A percentile compares a stretch with the other conserved stretches of the same genome.
Conservation (phyloP, 2,888 invertebrate species). For the Napeogenes inachia region DNA sequence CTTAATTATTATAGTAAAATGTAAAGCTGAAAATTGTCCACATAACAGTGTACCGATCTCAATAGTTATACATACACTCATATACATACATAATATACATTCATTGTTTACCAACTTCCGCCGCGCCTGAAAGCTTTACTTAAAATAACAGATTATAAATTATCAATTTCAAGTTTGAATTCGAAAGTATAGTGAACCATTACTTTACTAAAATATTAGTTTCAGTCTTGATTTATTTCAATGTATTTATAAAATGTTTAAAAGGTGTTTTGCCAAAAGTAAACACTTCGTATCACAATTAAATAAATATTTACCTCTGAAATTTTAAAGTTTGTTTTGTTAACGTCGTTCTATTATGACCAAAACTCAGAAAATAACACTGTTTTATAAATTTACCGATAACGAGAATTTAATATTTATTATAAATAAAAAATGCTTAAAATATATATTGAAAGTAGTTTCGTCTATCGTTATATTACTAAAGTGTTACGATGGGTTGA, state of each 20-base stretch:
- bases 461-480: background rate
- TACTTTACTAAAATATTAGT: background rate
- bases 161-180: too few relatives aligned
- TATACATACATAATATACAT: too few relatives aligned
- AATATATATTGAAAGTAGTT: background rate
- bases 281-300: slow-evolving; percentile 1
- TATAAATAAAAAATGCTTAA: background rate
- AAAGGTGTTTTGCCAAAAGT: background rate
- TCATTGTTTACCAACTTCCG: too few relatives aligned
- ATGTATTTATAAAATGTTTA: background rate
- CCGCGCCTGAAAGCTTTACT: too few relatives aligned
- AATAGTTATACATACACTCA: too few relatives aligned
- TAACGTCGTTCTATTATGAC: background rate
- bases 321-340: slow-evolving; percentile 6
- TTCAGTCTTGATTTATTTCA: background rate
- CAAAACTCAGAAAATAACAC: background rate
- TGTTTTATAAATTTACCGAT: background rate
- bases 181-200: too few relatives aligned
- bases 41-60: too few relatives aligned
- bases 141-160: too few relatives aligned
- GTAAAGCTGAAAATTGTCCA: too few relatives aligned
- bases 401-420: background rate
- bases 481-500: background rate
- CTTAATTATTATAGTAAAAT: too few relatives aligned
- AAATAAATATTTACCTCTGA: slow-evolving; percentile 4